Conservation (phyloP, 2,113 vertebrate species). For the Polypterus bichir region DNA sequence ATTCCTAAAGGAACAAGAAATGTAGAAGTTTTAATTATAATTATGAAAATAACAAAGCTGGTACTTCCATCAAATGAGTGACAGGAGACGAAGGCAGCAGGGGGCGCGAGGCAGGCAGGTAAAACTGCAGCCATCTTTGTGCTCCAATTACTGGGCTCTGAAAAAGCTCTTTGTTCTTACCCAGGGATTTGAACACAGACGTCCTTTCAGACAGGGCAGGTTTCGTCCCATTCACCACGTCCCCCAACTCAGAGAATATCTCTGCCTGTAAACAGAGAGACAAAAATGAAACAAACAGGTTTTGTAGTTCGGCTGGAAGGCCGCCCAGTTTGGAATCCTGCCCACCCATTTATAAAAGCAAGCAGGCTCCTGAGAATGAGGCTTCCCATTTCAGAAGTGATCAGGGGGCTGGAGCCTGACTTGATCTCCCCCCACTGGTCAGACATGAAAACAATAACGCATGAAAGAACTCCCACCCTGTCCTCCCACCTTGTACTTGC, state of each 20-base stretch:
- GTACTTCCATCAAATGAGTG: not conserved
- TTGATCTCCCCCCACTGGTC: too few species aligned
- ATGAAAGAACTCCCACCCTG: too few species aligned
- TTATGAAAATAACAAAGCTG: slow-evolving; percentile 1
- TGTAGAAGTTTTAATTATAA: slow-evolving; percentile 14
- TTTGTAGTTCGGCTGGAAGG: too few species aligned
- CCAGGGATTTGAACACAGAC: slow-evolving; percentile 88
- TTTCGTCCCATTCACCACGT: slow-evolving; percentile 70
- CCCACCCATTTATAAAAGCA: too few species aligned
- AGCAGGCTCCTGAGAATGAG: too few species aligned
- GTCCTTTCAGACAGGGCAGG: slow-evolving; percentile 71
- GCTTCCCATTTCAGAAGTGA: too few species aligned
- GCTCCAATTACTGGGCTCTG: not conserved
- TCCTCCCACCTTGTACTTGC: too few species aligned
- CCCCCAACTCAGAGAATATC: slow-evolving; percentile 85
- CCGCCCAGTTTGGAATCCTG: too few species aligned
- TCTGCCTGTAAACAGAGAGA: slow-evolving; percentile 47
- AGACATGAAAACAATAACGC: too few species aligned
- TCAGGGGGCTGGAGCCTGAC: too few species aligned
- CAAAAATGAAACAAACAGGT: slow-evolving; percentile 14
- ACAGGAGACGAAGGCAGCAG: not conserved
- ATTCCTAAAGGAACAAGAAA: too few species aligned
- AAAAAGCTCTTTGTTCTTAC: slow-evolving; percentile 43
- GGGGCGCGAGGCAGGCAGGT: not conserved
- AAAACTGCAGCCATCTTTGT: not conserved